Evolutionary conservation across 2,113 vertebrate genomes (phyloP).

Genomic region (Cromileptes altivelis): DNA sequence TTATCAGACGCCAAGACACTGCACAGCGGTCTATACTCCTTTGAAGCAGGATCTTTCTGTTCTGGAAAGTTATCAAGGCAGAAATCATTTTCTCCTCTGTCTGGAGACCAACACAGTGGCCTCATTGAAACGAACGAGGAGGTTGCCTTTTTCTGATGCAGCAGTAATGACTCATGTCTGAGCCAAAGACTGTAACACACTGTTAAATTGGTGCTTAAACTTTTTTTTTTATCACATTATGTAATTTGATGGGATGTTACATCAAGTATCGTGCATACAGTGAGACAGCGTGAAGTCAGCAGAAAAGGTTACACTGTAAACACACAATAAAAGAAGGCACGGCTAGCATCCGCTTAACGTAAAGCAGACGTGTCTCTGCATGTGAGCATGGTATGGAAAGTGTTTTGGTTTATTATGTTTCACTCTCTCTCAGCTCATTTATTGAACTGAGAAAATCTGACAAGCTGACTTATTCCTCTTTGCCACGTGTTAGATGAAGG

Average conservation of each 20-base stretch:
- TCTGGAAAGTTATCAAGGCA: slow-evolving; percentile 7
- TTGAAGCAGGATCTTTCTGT: slow-evolving; percentile 1
- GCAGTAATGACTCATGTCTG: slow-evolving; percentile 15
- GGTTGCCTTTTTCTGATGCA: background rate
- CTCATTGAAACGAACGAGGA: slow-evolving; percentile 2
- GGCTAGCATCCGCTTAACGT: slow-evolving; percentile 29
- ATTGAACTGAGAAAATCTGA: slow-evolving; percentile 49
- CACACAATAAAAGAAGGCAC: slow-evolving; percentile 19
- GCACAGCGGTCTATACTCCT: background rate
- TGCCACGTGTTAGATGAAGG: slow-evolving; percentile 66
- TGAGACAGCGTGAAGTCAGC: slow-evolving; percentile 9
- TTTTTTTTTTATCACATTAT: slow-evolving; percentile 1
- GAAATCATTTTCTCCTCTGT: background rate
- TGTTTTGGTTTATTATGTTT: slow-evolving; percentile 36
- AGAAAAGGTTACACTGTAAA: slow-evolving; percentile 21
- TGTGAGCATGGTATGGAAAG: slow-evolving; percentile 51
- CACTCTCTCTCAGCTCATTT: slow-evolving; percentile 47
- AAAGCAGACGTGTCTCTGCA: slow-evolving; percentile 47
- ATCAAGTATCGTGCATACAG: background rate
- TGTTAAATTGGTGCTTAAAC: slow-evolving; percentile 25
- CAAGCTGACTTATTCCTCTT: slow-evolving; percentile 48
- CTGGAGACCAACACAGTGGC: background rate
- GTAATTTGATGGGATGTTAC: slow-evolving; percentile 14
- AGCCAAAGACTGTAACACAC: background rate
- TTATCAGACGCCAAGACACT: slow-evolving; percentile 19